Conservation (phyloP, 1,140 invertebrate species). For the Macrosteles quadrilineatus region DNA sequence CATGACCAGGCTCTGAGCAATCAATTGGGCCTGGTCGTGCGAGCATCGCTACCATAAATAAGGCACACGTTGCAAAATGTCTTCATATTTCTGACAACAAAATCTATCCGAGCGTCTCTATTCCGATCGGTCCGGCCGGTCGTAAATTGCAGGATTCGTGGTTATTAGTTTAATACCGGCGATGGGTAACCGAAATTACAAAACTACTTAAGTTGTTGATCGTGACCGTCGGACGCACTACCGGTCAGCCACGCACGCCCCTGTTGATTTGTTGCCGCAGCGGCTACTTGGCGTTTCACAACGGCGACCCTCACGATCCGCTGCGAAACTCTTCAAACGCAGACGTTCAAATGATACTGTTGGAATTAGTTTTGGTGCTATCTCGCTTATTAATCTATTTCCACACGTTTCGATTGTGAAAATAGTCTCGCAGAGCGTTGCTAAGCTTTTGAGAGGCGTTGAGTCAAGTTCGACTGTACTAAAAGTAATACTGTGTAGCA, state of each 20-base stretch:
- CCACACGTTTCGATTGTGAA: too few relatives aligned
- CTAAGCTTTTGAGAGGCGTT: too few relatives aligned
- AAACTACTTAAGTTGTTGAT: slow-evolving; percentile 21
- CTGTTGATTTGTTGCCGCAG: background rate
- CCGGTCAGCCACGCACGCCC: background rate
- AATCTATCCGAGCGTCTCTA: slow-evolving; percentile 19
- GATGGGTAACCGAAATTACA: slow-evolving; percentile 26
- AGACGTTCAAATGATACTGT: too few relatives aligned
- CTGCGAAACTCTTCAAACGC: too few relatives aligned
- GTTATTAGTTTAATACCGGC: slow-evolving; percentile 24
- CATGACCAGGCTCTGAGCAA: background rate
- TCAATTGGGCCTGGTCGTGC: slow-evolving; percentile 18
- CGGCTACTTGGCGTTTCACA: slow-evolving; percentile 6
- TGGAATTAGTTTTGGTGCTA: too few relatives aligned
- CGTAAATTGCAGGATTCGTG: slow-evolving; percentile 23
- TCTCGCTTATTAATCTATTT: too few relatives aligned
- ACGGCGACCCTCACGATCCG: background rate
- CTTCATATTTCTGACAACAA: slow-evolving; percentile 26
- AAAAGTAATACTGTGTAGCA: too few relatives aligned
- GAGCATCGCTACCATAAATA: slow-evolving; percentile 20
- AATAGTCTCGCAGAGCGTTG: too few relatives aligned
- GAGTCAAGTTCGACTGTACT: too few relatives aligned
- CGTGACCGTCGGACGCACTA: slow-evolving; percentile 15
- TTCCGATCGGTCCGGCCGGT: slow-evolving; percentile 7
- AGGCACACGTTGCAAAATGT: slow-evolving; percentile 12